Conservation (phyloP, 2,888 invertebrate species). For the Hoplodrina blanda region DNA sequence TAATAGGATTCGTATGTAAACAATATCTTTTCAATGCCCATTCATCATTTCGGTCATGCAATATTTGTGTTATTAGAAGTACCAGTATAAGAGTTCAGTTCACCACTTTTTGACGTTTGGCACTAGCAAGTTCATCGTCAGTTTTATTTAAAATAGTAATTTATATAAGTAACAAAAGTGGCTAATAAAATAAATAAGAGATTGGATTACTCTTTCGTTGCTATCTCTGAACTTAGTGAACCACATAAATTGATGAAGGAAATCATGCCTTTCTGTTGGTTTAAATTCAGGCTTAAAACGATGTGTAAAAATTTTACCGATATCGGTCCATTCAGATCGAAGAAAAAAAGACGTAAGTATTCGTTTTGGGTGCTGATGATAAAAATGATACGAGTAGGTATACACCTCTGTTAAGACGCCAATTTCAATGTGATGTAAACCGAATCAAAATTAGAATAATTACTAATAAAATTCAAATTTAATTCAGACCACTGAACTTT, state of each 20-base stretch:
- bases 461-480: neutral
- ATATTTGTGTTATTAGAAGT: neutral
- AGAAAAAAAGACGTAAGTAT: neutral
- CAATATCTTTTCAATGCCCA: slow-evolving; percentile 14
- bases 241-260: neutral
- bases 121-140: neutral
- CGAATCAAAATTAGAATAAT: neutral
- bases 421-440: neutral
- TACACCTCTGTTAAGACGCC: neutral
- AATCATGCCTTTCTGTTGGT: neutral
- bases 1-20: neutral
- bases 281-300: neutral
- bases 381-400: no score
- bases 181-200: no score
- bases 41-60: neutral
- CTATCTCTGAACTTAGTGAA: neutral
- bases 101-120: neutral
- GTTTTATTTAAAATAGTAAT: neutral
- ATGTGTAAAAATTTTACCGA: neutral
- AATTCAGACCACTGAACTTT: slow-evolving; percentile 39
- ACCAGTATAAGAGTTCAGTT: neutral
- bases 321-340: neutral
- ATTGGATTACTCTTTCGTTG: neutral
- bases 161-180: no score
- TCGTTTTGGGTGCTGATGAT: neutral